Evolutionary conservation across 2,888 invertebrate species (phyloP), one percentile per base, ranked within the genome.

Genomic region (Tinea trinotella): DNA sequence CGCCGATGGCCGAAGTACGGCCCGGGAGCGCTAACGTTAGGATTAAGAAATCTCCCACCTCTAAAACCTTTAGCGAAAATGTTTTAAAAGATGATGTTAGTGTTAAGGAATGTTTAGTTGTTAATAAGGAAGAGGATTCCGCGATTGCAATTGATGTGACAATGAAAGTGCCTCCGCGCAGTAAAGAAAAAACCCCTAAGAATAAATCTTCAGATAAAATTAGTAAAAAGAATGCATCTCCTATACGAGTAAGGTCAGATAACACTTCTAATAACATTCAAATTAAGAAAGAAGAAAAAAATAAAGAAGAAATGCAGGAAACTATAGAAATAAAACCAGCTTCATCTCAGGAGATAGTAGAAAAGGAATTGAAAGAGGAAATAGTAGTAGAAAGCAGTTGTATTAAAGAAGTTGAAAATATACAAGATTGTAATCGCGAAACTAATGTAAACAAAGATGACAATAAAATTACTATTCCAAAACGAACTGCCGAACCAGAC

Each of bases 41-140:
- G 65, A 59, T 71, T 74, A 77, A 69, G 69, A 71, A 67, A 69
- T 69, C 76, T 66, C 77, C 82, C 80, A 74, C 81, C 77, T 68
- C 60, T 62, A 70, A 70, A 65, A 66, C 69, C 67, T 66, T 67
- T 71, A 70, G 67, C 67, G 68, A 68, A 64, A 67, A 59, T 61
- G 58, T 60, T 55, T 58, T n/a, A 19, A 46, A 62, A 64, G 66
- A 64, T 66, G 73, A 70, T 52, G 60, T 61, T 70, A 74, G 68
- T 64, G 62, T 61, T 77, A 77, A 70, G 64, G 64, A 64, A 60
- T 62, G 13, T 20, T 3, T 3, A 20, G 50, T 10, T 15, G 24
- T 22, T 20, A 15, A 2, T 50, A 13, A 12, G n/a, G 36, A 36
- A 13, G 40, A 17, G 13, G 54, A 54, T 53, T 48, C 15, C 7